A percentile compares a stretch with the other conserved stretches of the same genome.
Evolutionary conservation across 2,888 invertebrate species (phyloP).

Genomic region (Chymomyza procnemis): DNA sequence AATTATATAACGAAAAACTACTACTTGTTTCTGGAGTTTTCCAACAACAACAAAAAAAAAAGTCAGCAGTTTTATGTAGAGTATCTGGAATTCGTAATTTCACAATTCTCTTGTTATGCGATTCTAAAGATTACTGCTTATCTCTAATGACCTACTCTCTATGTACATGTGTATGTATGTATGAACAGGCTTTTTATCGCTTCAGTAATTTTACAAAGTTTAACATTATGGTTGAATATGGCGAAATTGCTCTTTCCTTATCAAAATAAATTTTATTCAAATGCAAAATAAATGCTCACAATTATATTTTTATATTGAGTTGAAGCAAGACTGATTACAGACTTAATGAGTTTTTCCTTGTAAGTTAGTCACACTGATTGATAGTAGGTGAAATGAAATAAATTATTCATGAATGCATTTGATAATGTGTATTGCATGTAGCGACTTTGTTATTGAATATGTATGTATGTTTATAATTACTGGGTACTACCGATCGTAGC

Average conservation of each 20-base stretch:
- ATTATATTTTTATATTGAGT: not conserved
- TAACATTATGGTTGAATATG: no score
- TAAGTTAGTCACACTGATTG: not conserved
- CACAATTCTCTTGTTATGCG: not conserved
- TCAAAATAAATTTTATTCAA: not conserved
- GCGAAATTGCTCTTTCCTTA: not conserved
- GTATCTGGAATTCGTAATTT: no score
- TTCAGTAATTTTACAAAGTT: not conserved
- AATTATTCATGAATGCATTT: conserved; percentile 7
- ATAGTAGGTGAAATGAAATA: not conserved
- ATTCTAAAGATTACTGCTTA: not conserved
- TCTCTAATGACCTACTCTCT: not conserved
- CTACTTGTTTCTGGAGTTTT: no score
- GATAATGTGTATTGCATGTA: not conserved
- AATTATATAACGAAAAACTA: no score
- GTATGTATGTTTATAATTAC: not conserved
- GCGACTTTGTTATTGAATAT: not conserved
- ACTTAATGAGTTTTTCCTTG: not conserved
- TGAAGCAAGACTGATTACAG: not conserved
- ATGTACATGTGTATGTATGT: not conserved
- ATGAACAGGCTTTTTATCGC: not conserved
- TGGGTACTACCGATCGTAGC: not conserved
- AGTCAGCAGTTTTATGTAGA: no score
- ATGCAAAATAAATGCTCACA: not conserved
- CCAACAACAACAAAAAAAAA: no score